phyloP scores from a whole-genome alignment of 2,797 vertebrate species.

The Aldrovandia affinis region DNA sequence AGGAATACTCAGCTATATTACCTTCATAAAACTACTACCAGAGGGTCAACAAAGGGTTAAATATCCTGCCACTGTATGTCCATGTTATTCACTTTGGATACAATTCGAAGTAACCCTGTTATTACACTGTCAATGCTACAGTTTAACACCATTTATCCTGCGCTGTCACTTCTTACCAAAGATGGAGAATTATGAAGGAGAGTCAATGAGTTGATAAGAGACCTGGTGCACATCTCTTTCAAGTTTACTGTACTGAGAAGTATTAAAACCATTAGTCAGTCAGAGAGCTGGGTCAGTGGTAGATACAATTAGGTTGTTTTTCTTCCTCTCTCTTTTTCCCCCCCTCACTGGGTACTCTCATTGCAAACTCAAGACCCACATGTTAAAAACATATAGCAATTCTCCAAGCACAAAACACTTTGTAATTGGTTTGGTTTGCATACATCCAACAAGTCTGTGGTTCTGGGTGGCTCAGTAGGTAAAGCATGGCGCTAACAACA shows the following conservation, averaged over 20 bases:
- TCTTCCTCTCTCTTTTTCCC: background rate
- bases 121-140: slow-evolving; percentile 31
- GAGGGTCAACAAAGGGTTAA: slow-evolving; percentile 27
- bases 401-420: background rate
- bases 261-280: slow-evolving; percentile 42
- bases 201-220: slow-evolving; percentile 27
- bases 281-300: slow-evolving; percentile 17
- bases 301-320: background rate
- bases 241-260: slow-evolving; percentile 31
- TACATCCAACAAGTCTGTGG: background rate
- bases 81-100: slow-evolving; percentile 15
- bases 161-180: slow-evolving; percentile 23
- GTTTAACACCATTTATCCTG: slow-evolving; percentile 22
- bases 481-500: no score
- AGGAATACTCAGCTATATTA: background rate
- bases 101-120: slow-evolving; percentile 17
- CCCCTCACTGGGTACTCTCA: background rate
- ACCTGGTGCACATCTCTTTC: slow-evolving; percentile 20
- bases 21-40: background rate
- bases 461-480: no score
- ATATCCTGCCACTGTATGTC: background rate
- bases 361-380: background rate
- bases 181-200: slow-evolving; percentile 11
- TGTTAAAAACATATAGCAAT: background rate
- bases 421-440: background rate